Base-by-base conservation (phyloP, 2,797 vertebrate species). In the Peromyscus nudipes region DNA sequence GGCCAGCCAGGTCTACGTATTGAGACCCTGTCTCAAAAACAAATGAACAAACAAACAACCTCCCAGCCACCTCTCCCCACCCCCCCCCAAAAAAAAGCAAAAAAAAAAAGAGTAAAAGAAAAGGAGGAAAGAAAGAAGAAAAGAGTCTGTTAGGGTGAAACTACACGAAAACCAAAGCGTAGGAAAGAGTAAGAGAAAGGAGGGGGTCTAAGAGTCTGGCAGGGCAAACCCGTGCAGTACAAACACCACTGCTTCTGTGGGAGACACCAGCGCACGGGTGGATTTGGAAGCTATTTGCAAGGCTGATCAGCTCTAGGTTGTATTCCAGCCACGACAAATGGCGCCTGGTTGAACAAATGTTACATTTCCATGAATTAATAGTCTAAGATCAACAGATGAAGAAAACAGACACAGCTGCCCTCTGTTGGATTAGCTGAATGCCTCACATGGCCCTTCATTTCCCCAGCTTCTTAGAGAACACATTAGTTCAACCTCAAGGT, bases 351-450 rank as follows among this genome's bases (percentile, higher is more conserved):
- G 97, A 97, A 97, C 96, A 98, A 98, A 98, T 97, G 98, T 97
- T 97, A 98, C 97, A 98, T 98, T 98, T 98, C 97, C 97, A 98
- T 98, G 97, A 97, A 97, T 97, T 97, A 92, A 96, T 77, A 97
- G 87, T 84, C 94, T 75, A 79, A 92, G 89, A 94, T 95, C 96
- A 96, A 97, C 0, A 95, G 91, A 95, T 94, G 91, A 95, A 77
- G 92, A 90, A 95, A 91, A 88, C 65, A 95, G 95, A 84, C 79
- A 90, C 94, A 93, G 19, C 89, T 97, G 96, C 95, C 91, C 95
- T 96, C 85, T 95, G 46, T 84, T 85, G 92, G 97, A 83, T 85
- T 94, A 87, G 93, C 75, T 85, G 94, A 95, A 19, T 92, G 91
- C 87, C 62, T 95, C 92, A 83, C 40, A 82, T 65, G 76, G 60